Percentiles rank a stretch among this genome's conserved stretches.
Evolutionary conservation across 1,140 invertebrate species (phyloP).

Genomic region (Zelostemma sp.): DNA sequence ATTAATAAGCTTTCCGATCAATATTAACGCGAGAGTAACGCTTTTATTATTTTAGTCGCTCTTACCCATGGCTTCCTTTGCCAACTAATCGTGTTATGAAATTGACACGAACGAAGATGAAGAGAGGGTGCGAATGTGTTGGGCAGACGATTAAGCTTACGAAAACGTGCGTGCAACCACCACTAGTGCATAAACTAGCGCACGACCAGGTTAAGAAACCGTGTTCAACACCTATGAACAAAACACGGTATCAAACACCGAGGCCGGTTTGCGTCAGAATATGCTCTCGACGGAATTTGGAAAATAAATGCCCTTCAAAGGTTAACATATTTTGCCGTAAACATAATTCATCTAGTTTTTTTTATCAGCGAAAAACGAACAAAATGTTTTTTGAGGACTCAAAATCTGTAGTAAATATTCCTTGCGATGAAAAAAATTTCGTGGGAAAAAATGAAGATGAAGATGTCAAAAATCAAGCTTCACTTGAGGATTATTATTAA

Average conservation of each 20-base stretch:
- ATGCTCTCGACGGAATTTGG: conserved; percentile 41
- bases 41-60: conserved; percentile 1
- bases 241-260: conserved; percentile 9
- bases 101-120: conserved; percentile 36
- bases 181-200: conserved; percentile 38
- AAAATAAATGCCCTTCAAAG: conserved; percentile 27
- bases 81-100: conserved; percentile 12
- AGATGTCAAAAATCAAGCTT: too few relatives aligned
- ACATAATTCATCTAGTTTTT: neutral
- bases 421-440: too few relatives aligned
- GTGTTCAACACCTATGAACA: conserved; percentile 4
- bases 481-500: too few relatives aligned
- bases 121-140: conserved; percentile 40
- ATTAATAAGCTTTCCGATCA: conserved; percentile 6
- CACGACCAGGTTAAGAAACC: conserved; percentile 28
- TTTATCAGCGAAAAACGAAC: too few relatives aligned
- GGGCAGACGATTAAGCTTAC: conserved; percentile 54
- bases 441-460: too few relatives aligned
- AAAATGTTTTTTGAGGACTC: too few relatives aligned
- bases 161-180: conserved; percentile 42
- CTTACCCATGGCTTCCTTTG: conserved; percentile 12
- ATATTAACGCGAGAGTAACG: conserved; percentile 1
- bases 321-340: neutral
- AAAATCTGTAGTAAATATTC: too few relatives aligned
- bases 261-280: conserved; percentile 43